Conservation (phyloP, 1,140 invertebrate species). For the Zaprionus gabonicus region DNA sequence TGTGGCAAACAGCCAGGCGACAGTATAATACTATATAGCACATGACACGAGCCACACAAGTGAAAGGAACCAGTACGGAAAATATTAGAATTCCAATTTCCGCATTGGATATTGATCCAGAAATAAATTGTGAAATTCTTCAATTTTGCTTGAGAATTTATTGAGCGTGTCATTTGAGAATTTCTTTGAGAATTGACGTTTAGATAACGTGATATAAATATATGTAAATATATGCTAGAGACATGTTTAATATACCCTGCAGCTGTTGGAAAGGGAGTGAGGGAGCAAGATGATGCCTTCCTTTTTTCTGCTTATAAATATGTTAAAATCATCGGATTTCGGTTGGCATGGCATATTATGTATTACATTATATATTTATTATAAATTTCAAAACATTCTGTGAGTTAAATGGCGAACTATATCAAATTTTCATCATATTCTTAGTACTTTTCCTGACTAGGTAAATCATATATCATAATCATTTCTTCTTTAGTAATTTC, state of each 20-base stretch:
- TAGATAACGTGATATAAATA: background rate
- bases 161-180: constrained; percentile 18
- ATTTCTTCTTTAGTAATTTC: background rate
- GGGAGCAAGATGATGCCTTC: background rate
- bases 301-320: background rate
- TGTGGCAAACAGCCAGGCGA: constrained; percentile 30
- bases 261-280: background rate
- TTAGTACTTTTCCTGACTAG: background rate
- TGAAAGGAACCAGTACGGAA: constrained; percentile 15
- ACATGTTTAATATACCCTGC: background rate
- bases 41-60: constrained; percentile 8
- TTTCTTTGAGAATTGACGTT: constrained; percentile 15
- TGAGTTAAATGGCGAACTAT: background rate
- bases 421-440: background rate
- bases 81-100: constrained; percentile 42
- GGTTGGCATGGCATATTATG: background rate
- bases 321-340: background rate
- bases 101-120: constrained; percentile 25
- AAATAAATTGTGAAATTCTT: constrained; percentile 20
- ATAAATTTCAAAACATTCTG: background rate
- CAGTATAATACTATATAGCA: constrained; percentile 2
- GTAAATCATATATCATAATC: background rate
- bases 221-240: background rate
- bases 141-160: constrained; percentile 22
- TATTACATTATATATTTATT: background rate